phyloP scores from a whole-genome alignment of 1,140 invertebrate species.

The Ectropis grisescens region DNA sequence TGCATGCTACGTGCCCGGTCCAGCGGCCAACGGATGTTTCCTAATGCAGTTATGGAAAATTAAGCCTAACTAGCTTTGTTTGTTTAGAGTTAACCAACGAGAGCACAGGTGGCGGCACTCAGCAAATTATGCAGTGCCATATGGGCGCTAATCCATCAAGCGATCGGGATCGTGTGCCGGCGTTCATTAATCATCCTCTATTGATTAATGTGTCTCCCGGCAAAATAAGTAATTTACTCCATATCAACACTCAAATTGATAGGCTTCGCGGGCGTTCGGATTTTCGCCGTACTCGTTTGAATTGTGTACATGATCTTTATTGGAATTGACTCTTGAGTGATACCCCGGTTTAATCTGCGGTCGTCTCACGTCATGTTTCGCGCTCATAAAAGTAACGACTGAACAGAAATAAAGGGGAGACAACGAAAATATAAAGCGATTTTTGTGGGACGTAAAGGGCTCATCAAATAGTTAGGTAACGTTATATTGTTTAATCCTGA shows the following conservation, averaged over 20 bases:
- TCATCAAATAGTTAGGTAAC: constrained; percentile 37
- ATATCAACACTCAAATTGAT: constrained; percentile 21
- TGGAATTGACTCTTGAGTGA: too few relatives aligned
- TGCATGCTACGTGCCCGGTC: too few relatives aligned
- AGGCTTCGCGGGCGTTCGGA: constrained; percentile 10
- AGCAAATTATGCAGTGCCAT: constrained; percentile 60
- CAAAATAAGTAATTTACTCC: constrained; percentile 44
- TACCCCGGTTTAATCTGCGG: too few relatives aligned
- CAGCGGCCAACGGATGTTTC: too few relatives aligned
- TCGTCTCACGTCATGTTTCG: too few relatives aligned
- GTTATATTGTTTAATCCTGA: constrained; percentile 44
- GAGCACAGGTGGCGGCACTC: constrained; percentile 48
- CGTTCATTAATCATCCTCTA: constrained; percentile 63
- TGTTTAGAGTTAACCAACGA: constrained; percentile 19
- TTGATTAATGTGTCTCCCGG: constrained; percentile 61
- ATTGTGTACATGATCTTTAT: too few relatives aligned
- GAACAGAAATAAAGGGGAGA: too few relatives aligned
- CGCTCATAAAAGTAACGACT: too few relatives aligned
- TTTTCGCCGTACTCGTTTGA: too few relatives aligned
- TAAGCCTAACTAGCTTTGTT: too few relatives aligned
- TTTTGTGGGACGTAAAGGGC: constrained; percentile 5
- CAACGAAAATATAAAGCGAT: too few relatives aligned
- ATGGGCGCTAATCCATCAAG: constrained; percentile 64
- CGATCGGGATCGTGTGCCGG: constrained; percentile 42
- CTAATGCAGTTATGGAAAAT: too few relatives aligned